Conservation (phyloP, 2,113 vertebrate species). For the Lasiurus cinereus region DNA sequence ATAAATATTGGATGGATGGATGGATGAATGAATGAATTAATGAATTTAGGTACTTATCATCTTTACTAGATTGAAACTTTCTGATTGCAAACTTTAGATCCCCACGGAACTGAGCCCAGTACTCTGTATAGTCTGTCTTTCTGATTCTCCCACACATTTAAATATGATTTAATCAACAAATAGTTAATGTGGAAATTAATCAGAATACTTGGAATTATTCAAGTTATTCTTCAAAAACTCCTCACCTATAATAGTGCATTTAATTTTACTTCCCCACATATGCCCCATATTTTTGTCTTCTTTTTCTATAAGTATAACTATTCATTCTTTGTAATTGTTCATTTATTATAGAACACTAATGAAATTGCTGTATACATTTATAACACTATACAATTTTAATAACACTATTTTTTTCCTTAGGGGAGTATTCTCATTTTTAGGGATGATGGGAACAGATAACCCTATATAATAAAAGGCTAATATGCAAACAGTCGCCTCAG, state of each 20-base stretch:
- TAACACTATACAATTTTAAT: constrained; percentile 31
- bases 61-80: constrained; percentile 46
- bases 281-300: constrained; percentile 24
- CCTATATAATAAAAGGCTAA: too few relatives aligned
- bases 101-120: neutral
- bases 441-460: neutral
- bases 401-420: constrained; percentile 36
- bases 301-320: neutral
- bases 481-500: too few relatives aligned
- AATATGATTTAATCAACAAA: constrained; percentile 44
- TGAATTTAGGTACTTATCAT: neutral
- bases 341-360: constrained; percentile 54
- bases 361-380: neutral
- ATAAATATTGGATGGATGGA: constrained; percentile 10
- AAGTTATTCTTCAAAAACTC: constrained; percentile 51
- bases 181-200: constrained; percentile 47
- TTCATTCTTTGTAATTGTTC: constrained; percentile 45
- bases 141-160: neutral
- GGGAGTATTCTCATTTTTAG: constrained; percentile 40
- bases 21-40: neutral
- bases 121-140: neutral
- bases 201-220: neutral
- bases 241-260: constrained; percentile 22
- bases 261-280: neutral
- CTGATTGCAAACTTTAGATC: neutral